Evolutionary conservation across 2,888 invertebrate genomes (phyloP).

Genomic region (Alcis repandata): DNA sequence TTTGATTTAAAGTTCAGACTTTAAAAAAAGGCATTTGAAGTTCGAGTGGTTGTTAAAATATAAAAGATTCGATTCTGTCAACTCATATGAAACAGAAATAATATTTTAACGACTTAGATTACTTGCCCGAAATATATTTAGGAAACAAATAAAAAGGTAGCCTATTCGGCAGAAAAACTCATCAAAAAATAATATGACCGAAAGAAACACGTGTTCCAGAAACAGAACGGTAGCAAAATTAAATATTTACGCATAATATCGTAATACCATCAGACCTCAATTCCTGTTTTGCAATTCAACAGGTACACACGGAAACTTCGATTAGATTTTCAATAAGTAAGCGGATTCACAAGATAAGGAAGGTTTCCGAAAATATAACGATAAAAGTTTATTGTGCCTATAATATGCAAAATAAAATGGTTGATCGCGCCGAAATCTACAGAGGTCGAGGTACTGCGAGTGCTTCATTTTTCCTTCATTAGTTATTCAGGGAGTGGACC

Average conservation of each 20-base stretch:
- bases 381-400: constrained; percentile 63
- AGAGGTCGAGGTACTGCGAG: constrained; percentile 54
- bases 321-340: constrained; percentile 59
- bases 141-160: background rate
- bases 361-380: constrained; percentile 57
- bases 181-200: constrained; percentile 27
- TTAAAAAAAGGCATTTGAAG: no score
- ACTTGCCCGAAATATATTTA: background rate
- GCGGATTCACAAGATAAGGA: constrained; percentile 55
- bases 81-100: background rate
- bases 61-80: background rate
- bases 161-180: constrained; percentile 15
- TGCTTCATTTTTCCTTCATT: constrained; percentile 65
- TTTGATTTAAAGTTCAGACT: background rate
- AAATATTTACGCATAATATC: constrained; percentile 50
- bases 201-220: constrained; percentile 29
- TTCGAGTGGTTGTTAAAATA: no score
- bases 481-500: constrained; percentile 56
- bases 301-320: constrained; percentile 51
- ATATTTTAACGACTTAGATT: background rate
- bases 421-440: constrained; percentile 58
- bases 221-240: constrained; percentile 46
- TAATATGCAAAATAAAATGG: constrained; percentile 65
- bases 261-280: constrained; percentile 51
- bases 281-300: constrained; percentile 52